phyloP scores from a whole-genome alignment of 1,140 invertebrate species.

The Battus philenor region DNA sequence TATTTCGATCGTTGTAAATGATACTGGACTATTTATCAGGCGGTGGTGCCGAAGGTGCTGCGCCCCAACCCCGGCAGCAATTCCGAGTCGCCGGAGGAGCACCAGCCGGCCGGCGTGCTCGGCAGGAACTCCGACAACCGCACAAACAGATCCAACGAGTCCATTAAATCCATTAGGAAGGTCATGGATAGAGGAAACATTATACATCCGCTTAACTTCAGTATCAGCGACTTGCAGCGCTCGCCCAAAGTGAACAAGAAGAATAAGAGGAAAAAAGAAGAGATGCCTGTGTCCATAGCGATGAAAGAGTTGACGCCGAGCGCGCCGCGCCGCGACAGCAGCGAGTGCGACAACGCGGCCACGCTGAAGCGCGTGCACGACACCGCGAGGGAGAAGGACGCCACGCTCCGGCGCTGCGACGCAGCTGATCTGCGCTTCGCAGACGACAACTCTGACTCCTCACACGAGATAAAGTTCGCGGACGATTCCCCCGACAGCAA shows the following conservation, averaged over 20 bases:
- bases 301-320: conserved; percentile 63
- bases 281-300: conserved; percentile 50
- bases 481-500: conserved; percentile 69
- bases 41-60: conserved; percentile 73
- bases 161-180: conserved; percentile 57
- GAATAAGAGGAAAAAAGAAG: conserved; percentile 51
- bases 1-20: too few relatives aligned
- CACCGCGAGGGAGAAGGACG: conserved; percentile 44
- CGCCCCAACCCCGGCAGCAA: conserved; percentile 76
- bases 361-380: conserved; percentile 61
- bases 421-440: conserved; percentile 67
- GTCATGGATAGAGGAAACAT: conserved; percentile 61
- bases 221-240: conserved; percentile 60
- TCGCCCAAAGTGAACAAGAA: conserved; percentile 52
- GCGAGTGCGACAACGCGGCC: conserved; percentile 51
- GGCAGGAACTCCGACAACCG: conserved; percentile 41
- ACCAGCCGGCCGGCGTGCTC: conserved; percentile 36
- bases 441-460: conserved; percentile 70
- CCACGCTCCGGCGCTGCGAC: conserved; percentile 52
- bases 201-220: conserved; percentile 72
- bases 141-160: conserved; percentile 51
- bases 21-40: too few relatives aligned
- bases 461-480: conserved; percentile 67
- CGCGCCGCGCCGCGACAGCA: conserved; percentile 49
- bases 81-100: conserved; percentile 72